Evolutionary conservation across 1,140 invertebrate species (phyloP).

Genomic region (Cephus cinctus): DNA sequence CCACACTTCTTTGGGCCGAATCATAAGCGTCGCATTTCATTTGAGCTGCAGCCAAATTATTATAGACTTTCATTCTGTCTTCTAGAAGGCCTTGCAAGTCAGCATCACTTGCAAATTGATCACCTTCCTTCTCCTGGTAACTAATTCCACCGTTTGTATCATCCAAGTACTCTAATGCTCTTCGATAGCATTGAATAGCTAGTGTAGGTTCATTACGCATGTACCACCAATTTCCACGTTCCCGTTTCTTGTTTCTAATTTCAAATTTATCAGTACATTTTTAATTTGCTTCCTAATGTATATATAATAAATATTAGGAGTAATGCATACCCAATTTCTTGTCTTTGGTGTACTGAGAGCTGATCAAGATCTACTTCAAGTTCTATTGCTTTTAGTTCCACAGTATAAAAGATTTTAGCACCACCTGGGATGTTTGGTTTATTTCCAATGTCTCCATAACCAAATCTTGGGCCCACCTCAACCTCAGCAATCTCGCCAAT

Average conservation of each 20-base stretch:
- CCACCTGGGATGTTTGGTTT: constrained; percentile 67
- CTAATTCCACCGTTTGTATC: constrained; percentile 62
- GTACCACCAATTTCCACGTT: constrained; percentile 88
- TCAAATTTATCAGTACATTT: constrained; percentile 13
- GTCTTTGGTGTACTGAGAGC: constrained; percentile 60
- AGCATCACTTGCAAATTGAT: constrained; percentile 49
- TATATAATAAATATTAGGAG: background rate
- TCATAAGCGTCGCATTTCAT: constrained; percentile 82
- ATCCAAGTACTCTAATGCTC: constrained; percentile 79
- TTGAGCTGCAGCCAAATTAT: constrained; percentile 88
- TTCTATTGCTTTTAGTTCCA: constrained; percentile 69
- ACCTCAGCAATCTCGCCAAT: constrained; percentile 72
- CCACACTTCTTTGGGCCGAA: constrained; percentile 76
- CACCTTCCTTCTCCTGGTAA: constrained; percentile 24
- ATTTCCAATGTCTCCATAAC: constrained; percentile 68
- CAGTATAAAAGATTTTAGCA: constrained; percentile 61
- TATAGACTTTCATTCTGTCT: constrained; percentile 78
- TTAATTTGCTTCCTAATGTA: background rate
- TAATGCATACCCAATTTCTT: constrained; percentile 64
- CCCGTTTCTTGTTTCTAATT: constrained; percentile 75
- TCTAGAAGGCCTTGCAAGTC: constrained; percentile 68
- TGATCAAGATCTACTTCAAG: constrained; percentile 65
- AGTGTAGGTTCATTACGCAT: constrained; percentile 71
- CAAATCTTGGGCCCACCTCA: constrained; percentile 72
- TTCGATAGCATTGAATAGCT: constrained; percentile 82